Conservation (phyloP, 2,113 vertebrate genomes). For the Butorides virescens region DNA sequence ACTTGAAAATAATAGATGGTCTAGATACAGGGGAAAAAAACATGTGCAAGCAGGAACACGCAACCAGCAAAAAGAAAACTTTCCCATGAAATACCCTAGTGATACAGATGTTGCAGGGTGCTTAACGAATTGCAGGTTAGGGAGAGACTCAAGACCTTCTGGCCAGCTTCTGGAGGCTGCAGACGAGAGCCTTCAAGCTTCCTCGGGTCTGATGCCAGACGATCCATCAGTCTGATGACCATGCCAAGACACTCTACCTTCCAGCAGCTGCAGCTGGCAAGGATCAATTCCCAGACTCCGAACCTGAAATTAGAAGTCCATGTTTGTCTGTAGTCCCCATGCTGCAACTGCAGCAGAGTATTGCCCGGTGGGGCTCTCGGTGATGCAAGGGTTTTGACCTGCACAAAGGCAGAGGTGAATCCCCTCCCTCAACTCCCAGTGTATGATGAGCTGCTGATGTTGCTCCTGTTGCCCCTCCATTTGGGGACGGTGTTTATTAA, state of each 20-base stretch:
- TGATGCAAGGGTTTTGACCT: background rate
- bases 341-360: background rate
- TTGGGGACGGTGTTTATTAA: background rate
- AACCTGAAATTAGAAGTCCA: background rate
- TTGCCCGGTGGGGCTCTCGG: accelerated
- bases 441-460: background rate
- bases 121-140: background rate
- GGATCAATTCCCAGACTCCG: background rate
- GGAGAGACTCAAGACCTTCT: background rate
- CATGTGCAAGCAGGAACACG: slow-evolving; percentile 51
- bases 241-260: background rate
- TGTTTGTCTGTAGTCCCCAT: background rate
- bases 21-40: slow-evolving; percentile 30
- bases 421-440: background rate
- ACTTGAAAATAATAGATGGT: slow-evolving; percentile 65
- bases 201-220: background rate
- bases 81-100: slow-evolving; percentile 54
- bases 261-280: background rate
- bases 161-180: background rate
- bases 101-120: slow-evolving; percentile 15
- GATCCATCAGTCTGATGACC: background rate
- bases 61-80: slow-evolving; percentile 45
- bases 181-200: background rate
- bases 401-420: background rate
- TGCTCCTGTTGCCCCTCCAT: background rate